Base-by-base conservation (phyloP, 2,888 invertebrate genomes). In the Maniola hyperantus region DNA sequence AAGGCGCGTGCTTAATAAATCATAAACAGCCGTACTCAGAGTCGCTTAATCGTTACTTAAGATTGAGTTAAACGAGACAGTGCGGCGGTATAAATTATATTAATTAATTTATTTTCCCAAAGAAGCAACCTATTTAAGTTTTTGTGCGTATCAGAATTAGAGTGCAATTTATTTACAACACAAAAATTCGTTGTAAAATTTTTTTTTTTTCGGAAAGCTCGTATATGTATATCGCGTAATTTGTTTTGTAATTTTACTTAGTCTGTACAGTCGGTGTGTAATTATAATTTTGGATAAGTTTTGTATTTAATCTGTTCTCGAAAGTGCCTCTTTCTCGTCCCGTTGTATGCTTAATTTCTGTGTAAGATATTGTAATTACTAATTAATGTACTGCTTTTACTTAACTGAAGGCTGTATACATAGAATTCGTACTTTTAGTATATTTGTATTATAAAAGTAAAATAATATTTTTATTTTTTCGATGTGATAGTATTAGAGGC, bases 291-390 rank as follows among this genome's bases (percentile, higher is more conserved):
- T 69, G 77, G 72, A 74, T 87, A 86, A 80, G 71, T 72, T 71
- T 64, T 57, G 73, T 75, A 48, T 79, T 78, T 79, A 77, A 79
- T 87, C 80, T 85, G 84, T 89, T 89, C 82, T 87, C 80, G 72
- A 77, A 91, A 91, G 91, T 91, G 91, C 91, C 91, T 91, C 85
- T 81, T 80, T 83, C 83, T 82, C 81, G 80, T 87, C 85, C 85
- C 81, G 74, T 46, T 46, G 46, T 86, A 84, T 77, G 85, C 84
- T 85, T 85, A 81, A 78, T 83, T 81, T 82, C 82, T 74, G 68
- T 90, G 89, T 91, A 89, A 87, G 81, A 90, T 91, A 90, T 83
- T 89, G 88, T 89, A 89, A 85, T 26, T 26, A 26, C 4, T 26
- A 4, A 89, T 26, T 26, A 4, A 89, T 89, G 79, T 79, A 79